phyloP scores from a whole-genome alignment of 2,113 vertebrate genomes.

The Periophthalmus modestus region DNA sequence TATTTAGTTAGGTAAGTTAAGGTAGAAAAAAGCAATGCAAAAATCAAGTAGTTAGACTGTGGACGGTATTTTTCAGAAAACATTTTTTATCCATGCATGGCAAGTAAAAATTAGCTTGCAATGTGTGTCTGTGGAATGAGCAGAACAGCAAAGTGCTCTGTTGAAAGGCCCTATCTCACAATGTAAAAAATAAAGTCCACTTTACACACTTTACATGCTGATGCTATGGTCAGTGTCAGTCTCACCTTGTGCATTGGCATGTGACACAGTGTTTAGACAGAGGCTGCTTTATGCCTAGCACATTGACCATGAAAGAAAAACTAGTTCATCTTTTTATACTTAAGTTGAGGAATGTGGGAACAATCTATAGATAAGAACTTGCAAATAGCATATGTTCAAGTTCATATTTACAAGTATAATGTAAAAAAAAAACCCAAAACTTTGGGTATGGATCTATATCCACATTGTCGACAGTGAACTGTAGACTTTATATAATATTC shows the following conservation, averaged over 20 bases:
- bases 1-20: too few relatives aligned
- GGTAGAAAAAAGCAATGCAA: too few relatives aligned
- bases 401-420: too few relatives aligned
- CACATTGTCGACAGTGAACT: background rate
- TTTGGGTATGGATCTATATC: background rate
- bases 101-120: too few relatives aligned
- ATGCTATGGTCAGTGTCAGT: background rate
- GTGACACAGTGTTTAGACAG: conserved; percentile 5
- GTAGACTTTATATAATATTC: background rate
- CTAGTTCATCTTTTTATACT: background rate
- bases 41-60: too few relatives aligned
- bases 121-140: background rate
- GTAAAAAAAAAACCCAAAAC: too few relatives aligned
- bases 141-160: background rate
- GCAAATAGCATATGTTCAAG: background rate
- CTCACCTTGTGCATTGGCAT: background rate
- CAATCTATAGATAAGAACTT: background rate
- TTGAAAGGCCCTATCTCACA: background rate
- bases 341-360: background rate
- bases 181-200: background rate
- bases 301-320: background rate
- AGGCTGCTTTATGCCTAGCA: background rate
- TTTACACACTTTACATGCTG: background rate
- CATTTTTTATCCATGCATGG: too few relatives aligned
- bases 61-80: too few relatives aligned